A percentile compares a stretch with the other conserved stretches of the same genome.
phyloP scores from a whole-genome alignment of 2,113 vertebrate species.

The Oplegnathus fasciatus region DNA sequence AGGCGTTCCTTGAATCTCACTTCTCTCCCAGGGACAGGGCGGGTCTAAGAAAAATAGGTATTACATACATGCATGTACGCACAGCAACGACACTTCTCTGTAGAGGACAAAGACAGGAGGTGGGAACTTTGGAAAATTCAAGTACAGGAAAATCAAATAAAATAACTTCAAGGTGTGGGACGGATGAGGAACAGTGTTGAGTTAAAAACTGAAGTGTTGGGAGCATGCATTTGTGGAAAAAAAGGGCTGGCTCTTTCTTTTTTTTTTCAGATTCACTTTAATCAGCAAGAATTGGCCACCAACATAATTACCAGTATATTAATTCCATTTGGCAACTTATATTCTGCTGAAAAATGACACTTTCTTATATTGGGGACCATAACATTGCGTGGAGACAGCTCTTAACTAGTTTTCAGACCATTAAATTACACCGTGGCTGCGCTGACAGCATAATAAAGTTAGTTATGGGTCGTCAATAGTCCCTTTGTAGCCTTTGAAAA shows the following conservation, averaged over 20 bases:
- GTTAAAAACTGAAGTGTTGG: background rate
- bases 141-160: slow-evolving; percentile 37
- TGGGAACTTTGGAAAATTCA: slow-evolving; percentile 14
- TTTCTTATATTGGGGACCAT: background rate
- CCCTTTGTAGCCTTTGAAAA: slow-evolving; percentile 4
- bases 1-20: background rate
- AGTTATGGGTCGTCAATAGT: background rate
- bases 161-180: slow-evolving; percentile 7
- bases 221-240: background rate
- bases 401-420: background rate
- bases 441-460: slow-evolving; percentile 14
- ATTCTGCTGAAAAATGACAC: background rate
- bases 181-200: background rate
- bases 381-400: background rate
- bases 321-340: background rate
- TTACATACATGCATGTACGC: background rate
- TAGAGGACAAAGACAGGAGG: slow-evolving; percentile 27
- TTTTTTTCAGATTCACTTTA: slow-evolving; percentile 1
- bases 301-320: background rate
- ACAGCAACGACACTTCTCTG: background rate
- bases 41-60: slow-evolving; percentile 17
- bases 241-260: background rate
- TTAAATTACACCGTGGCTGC: background rate
- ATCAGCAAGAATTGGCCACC: background rate
- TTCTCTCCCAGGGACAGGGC: slow-evolving; percentile 11